Evolutionary conservation across 2,113 vertebrate genomes (phyloP), one percentile per base, ranked within the genome.

Genomic region (Salvator merianae): DNA sequence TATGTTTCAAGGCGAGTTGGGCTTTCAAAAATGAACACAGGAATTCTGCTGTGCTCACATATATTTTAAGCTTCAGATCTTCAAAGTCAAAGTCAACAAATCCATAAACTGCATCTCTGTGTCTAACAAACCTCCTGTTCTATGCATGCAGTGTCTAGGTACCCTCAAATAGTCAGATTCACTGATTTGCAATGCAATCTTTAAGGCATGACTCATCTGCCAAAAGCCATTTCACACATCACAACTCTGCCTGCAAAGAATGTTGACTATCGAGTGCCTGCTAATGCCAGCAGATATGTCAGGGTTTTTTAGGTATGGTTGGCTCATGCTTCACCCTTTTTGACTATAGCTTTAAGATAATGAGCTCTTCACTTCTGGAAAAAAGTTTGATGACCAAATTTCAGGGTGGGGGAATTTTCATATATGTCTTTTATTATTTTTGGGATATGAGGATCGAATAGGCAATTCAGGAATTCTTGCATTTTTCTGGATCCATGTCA

Each of bases 1-100:
- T 70, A 86, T 62, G 77, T 62, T 84, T 86, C 63, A 80, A 87
- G 12, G 53, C 66, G 83, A 63, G 0, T 0, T 0, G 0, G 59
- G 79, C 83, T 36, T 84, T 86, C 34, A 85, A 79, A 83, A 36
- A 34, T 30, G 38, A 88, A 62, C 13, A 55, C 55, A 88, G 36
- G 9, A 53, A 16, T 32, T 74, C 38, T 20, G 30, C 55, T 53
- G 36, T 13, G 40, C 3, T 68, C 83, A 75, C 53, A 84, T 84
- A 87, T 66, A 86, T 22, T 4, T 20, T 10, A 73, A 40, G 28
- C 14, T 66, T 22, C 65, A 47, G 26, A n/a, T 77, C 28, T 32
- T 18, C 14, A 79, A n/a, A 18, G 43, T 26, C 14, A 79, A n/a
- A 18, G 43, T 26, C 20, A 6, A 28, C 3, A 38, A 14, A 78